Conservation (phyloP, 2,888 invertebrate genomes). For the Aspidapion aeneum region DNA sequence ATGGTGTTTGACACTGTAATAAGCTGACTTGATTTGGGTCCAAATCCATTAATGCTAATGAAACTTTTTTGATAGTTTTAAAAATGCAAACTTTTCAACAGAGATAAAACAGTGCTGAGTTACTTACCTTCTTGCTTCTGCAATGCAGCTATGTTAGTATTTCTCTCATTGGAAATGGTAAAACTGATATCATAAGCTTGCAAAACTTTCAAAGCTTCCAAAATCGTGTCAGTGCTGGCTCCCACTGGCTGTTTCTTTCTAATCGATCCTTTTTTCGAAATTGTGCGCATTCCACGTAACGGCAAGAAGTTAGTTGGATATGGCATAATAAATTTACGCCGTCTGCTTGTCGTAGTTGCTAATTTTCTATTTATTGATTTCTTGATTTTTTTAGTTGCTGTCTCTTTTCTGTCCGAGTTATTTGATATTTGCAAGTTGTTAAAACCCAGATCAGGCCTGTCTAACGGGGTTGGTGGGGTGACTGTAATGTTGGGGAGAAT, state of each 20-base stretch:
- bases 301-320: not conserved
- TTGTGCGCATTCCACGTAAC: not conserved
- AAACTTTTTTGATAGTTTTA: no score
- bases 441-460: not conserved
- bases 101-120: no score
- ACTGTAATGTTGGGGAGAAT: conserved; percentile 20
- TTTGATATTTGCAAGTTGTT: not conserved
- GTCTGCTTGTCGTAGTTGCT: not conserved
- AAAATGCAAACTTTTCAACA: no score
- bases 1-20: no score
- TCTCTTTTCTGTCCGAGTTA: not conserved
- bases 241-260: not conserved
- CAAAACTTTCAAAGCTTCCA: conserved; percentile 29
- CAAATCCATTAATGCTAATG: no score
- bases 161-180: conserved; percentile 30
- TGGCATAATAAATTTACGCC: not conserved
- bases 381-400: not conserved
- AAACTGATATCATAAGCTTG: conserved; percentile 33
- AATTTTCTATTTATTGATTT: not conserved
- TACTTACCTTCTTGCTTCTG: no score
- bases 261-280: no score
- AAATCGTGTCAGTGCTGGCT: conserved; percentile 17
- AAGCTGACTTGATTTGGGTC: no score
- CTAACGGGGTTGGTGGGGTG: conserved; percentile 22
- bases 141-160: no score